These are phyloP conservation scores for Alosa alosa DNA, from an alignment of 2,113 vertebrate species.

Conservation along the genomic window DNA sequence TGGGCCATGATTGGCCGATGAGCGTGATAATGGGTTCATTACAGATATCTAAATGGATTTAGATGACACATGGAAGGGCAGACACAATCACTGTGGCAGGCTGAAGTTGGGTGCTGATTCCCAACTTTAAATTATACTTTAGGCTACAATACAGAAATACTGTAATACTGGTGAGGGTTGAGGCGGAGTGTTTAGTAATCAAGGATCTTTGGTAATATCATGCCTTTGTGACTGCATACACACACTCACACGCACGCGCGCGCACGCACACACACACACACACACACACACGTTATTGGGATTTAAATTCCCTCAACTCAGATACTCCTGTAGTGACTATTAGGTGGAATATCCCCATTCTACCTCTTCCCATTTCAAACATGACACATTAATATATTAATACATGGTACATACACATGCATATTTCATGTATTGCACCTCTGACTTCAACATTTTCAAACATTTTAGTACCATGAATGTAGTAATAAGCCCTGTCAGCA, in stretches of 20 bases:
- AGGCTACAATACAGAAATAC: neutral
- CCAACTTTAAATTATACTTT: neutral
- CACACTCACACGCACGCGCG: neutral
- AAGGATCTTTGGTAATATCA: too few relatives aligned
- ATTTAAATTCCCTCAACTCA: too few relatives aligned
- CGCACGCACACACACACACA: neutral
- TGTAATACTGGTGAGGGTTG: neutral
- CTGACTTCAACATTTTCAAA: neutral
- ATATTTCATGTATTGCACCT: neutral
- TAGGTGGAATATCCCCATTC: neutral
- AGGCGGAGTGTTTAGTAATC: too few relatives aligned
- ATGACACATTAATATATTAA: neutral
- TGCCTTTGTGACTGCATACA: too few relatives aligned
- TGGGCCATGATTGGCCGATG: neutral
- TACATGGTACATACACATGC: neutral
- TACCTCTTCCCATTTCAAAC: neutral
- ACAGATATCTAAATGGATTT: conserved; percentile 4
- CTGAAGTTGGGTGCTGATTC: neutral
- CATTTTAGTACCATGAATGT: neutral
- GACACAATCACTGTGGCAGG: neutral
- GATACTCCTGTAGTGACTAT: neutral
- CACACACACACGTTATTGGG: neutral
- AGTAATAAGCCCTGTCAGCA: neutral
- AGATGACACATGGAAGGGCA: conserved; percentile 20
- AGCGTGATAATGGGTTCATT: conserved; percentile 12